phyloP scores from a whole-genome alignment of 2,797 vertebrate genomes.

The Phoeniculus purpureus region DNA sequence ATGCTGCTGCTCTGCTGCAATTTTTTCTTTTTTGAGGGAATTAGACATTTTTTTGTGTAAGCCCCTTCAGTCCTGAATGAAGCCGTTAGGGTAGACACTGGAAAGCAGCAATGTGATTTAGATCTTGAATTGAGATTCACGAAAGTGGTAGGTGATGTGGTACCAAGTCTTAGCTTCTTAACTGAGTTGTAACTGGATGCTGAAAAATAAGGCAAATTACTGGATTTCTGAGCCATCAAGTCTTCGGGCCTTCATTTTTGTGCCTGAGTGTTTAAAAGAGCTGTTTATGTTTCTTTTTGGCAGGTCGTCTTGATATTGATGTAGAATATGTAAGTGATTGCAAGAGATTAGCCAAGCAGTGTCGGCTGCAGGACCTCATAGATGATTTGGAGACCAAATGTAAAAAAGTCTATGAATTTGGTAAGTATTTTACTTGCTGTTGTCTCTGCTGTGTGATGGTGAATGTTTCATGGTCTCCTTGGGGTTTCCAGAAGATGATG shows the following conservation, averaged over 20 bases:
- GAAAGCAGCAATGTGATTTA: background rate
- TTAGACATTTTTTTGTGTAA: background rate
- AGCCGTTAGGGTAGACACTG: background rate
- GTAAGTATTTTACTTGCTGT: conserved; percentile 75
- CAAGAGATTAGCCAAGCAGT: conserved; percentile 94
- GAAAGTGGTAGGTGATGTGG: background rate
- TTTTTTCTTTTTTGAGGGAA: background rate
- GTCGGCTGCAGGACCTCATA: conserved; percentile 90
- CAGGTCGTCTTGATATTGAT: conserved; percentile 90
- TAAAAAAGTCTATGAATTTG: conserved; percentile 93
- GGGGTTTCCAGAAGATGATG: background rate
- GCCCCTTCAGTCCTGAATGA: background rate
- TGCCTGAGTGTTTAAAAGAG: background rate
- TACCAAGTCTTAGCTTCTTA: background rate
- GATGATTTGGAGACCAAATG: conserved; percentile 92
- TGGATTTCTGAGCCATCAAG: background rate
- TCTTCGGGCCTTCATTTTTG: background rate
- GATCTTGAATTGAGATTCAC: background rate
- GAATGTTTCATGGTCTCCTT: background rate
- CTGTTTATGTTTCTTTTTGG: background rate
- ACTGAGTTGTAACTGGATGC: background rate
- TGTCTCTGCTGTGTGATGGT: background rate
- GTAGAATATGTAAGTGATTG: conserved; percentile 92
- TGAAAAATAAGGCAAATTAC: background rate
- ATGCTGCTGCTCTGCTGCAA: background rate